Percentiles rank a stretch among this genome's conserved stretches.
These are phyloP conservation scores for Pararge aegeria DNA, from an alignment of 1,140 invertebrate species.

Conservation along the genomic window DNA sequence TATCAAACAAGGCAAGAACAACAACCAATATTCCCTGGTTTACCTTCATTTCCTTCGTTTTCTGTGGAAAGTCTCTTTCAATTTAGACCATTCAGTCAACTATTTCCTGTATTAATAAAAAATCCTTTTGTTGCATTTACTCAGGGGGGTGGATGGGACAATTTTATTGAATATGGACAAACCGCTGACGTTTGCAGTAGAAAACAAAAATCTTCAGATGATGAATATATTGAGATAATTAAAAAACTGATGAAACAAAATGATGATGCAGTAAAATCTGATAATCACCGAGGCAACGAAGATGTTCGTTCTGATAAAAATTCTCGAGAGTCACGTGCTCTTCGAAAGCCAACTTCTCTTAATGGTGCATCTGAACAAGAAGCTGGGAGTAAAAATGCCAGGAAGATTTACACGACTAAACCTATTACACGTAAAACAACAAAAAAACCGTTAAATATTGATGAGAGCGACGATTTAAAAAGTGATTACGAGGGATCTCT, in stretches of 20 bases:
- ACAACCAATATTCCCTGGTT: conserved; percentile 33
- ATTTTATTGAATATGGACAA: conserved; percentile 82
- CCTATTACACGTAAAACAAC: conserved; percentile 40
- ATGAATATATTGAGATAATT: conserved; percentile 22
- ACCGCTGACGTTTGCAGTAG: conserved; percentile 73
- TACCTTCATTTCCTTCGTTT: conserved; percentile 34
- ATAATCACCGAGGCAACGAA: conserved; percentile 7
- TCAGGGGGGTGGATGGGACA: conserved; percentile 73
- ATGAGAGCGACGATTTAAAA: conserved; percentile 41
- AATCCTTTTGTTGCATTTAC: conserved; percentile 78
- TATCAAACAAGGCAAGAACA: conserved; percentile 47
- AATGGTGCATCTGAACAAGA: conserved; percentile 35
- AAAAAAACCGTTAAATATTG: conserved; percentile 35
- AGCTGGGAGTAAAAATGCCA: conserved; percentile 34
- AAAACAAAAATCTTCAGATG: conserved; percentile 47
- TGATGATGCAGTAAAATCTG: conserved; percentile 8
- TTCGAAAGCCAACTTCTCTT: conserved; percentile 51
- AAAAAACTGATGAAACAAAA: conserved; percentile 17
- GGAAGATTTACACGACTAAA: conserved; percentile 49
- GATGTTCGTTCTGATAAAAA: conserved; percentile 23
- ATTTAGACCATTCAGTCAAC: conserved; percentile 69
- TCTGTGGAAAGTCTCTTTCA: conserved; percentile 46
- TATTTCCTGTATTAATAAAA: conserved; percentile 80
- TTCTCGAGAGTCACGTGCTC: conserved; percentile 47
- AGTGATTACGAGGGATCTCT: conserved; percentile 43